Evolutionary conservation across 2,888 invertebrate species (phyloP).

Genomic region (Scaptomyza reducta): DNA sequence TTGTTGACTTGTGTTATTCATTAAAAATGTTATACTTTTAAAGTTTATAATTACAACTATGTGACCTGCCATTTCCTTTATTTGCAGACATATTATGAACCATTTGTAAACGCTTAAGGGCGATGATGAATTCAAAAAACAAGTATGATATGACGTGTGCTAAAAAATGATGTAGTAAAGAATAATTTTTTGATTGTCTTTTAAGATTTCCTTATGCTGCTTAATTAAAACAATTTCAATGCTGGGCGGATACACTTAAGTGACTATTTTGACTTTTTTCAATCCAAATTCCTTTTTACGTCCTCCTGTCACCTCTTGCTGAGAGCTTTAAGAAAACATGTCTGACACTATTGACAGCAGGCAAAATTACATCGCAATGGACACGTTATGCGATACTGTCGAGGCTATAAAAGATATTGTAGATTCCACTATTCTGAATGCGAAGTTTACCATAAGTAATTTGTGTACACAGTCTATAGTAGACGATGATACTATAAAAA

Average conservation of each 20-base stretch:
- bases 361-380: constrained; percentile 62
- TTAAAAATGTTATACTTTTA: too few relatives aligned
- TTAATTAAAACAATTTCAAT: constrained; percentile 52
- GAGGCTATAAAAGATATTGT: constrained; percentile 28
- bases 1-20: too few relatives aligned
- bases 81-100: too few relatives aligned
- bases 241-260: constrained; percentile 57
- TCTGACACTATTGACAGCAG: constrained; percentile 71
- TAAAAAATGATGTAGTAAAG: too few relatives aligned
- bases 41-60: too few relatives aligned
- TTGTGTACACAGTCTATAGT: constrained; percentile 22
- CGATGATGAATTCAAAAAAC: too few relatives aligned
- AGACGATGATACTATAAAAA: constrained; percentile 47
- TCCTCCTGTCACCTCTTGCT: constrained; percentile 30
- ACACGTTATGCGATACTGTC: constrained; percentile 57
- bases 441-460: constrained; percentile 17
- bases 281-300: constrained; percentile 57
- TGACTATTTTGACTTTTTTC: constrained; percentile 58
- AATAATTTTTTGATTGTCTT: too few relatives aligned
- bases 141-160: too few relatives aligned
- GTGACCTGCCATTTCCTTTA: too few relatives aligned
- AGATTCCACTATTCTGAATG: background rate
- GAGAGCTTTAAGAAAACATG: constrained; percentile 58
- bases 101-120: too few relatives aligned
- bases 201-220: too few relatives aligned